phyloP scores from a whole-genome alignment of 2,113 vertebrate species.

The Perca flavescens region DNA sequence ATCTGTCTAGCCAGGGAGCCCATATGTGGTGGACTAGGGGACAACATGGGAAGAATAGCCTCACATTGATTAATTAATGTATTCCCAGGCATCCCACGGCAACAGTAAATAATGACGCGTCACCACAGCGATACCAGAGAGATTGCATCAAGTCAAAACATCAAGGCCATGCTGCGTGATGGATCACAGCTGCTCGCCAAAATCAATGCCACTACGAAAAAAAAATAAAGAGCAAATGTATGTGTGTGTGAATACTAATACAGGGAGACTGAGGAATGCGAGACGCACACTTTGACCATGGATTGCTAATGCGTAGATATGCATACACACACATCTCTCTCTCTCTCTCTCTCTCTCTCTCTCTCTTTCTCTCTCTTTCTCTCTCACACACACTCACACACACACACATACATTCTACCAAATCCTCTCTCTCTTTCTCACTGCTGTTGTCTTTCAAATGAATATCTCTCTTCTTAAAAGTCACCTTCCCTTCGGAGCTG shows the following conservation, averaged over 20 bases:
- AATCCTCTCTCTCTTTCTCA: background rate
- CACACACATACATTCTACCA: background rate
- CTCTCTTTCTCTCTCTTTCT: background rate
- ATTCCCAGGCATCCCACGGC: constrained; percentile 64
- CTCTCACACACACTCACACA: background rate
- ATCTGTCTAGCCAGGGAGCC: constrained; percentile 49
- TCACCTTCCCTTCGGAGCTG: constrained; percentile 69
- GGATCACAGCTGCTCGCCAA: constrained; percentile 71
- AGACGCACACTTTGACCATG: constrained; percentile 8
- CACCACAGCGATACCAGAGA: constrained; percentile 63
- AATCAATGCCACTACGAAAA: constrained; percentile 76
- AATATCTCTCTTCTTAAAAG: constrained; percentile 64
- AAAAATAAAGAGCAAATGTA: constrained; percentile 52
- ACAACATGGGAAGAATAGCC: constrained; percentile 64
- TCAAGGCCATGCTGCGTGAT: constrained; percentile 75
- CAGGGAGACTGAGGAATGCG: background rate
- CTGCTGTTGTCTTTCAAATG: constrained; percentile 41
- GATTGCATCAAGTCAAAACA: constrained; percentile 80
- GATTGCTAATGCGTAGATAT: background rate
- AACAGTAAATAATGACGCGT: constrained; percentile 80
- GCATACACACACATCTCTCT: background rate
- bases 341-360: background rate
- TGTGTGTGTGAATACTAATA: constrained; percentile 43
- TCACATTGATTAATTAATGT: constrained; percentile 81
- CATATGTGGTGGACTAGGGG: constrained; percentile 32